These are phyloP conservation scores for Yasuhikotakia modesta DNA, from an alignment of 2,797 vertebrate genomes.

Conservation along the genomic window DNA sequence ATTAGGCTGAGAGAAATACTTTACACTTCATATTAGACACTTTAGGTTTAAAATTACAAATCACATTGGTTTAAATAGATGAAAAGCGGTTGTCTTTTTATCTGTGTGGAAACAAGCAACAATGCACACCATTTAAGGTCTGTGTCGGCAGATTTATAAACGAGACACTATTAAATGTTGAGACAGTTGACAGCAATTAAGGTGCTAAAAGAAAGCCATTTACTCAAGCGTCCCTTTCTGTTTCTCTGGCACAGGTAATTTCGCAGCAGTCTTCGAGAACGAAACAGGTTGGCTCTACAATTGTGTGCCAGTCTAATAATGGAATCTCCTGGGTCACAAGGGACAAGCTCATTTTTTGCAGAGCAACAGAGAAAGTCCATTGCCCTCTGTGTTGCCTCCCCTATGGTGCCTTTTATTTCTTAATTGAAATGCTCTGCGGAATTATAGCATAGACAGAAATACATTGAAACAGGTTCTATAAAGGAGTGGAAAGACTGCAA, in stretches of 20 bases:
- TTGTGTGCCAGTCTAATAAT: slow-evolving; percentile 73
- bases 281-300: slow-evolving; percentile 65
- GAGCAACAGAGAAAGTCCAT: slow-evolving; percentile 78
- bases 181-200: slow-evolving; percentile 61
- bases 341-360: slow-evolving; percentile 67
- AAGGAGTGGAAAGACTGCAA: slow-evolving; percentile 48
- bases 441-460: slow-evolving; percentile 59
- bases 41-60: background rate
- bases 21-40: background rate
- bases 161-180: slow-evolving; percentile 43
- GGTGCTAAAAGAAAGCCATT: slow-evolving; percentile 53
- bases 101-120: slow-evolving; percentile 3
- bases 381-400: slow-evolving; percentile 69
- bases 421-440: slow-evolving; percentile 74
- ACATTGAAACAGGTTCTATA: slow-evolving; percentile 39
- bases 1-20: background rate
- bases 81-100: slow-evolving; percentile 9
- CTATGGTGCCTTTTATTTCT: slow-evolving; percentile 69
- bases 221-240: slow-evolving; percentile 49
- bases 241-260: slow-evolving; percentile 71
- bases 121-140: background rate
- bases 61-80: background rate
- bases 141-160: slow-evolving; percentile 38
- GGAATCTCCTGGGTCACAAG: slow-evolving; percentile 66
- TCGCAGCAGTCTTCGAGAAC: slow-evolving; percentile 62